Conservation (phyloP, 2,797 vertebrate species). For the Malurus splendens region DNA sequence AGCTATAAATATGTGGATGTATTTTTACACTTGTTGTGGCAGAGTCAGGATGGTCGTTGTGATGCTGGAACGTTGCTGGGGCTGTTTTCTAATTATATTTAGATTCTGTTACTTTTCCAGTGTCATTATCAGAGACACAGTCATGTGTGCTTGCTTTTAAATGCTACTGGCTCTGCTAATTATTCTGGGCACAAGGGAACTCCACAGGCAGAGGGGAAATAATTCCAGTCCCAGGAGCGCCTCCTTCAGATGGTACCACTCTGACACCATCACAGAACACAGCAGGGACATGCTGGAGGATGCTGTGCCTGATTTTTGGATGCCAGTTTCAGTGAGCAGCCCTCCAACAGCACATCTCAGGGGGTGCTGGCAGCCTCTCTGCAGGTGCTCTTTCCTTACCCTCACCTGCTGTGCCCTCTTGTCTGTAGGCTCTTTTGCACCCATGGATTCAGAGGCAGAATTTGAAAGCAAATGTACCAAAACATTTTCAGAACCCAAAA, state of each 20-base stretch:
- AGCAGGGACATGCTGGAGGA: background rate
- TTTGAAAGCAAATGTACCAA: constrained; percentile 1
- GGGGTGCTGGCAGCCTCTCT: background rate
- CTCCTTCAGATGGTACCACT: background rate
- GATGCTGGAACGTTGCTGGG: constrained; percentile 43
- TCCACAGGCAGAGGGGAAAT: background rate
- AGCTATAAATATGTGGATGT: constrained; percentile 62
- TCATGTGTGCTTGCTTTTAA: constrained; percentile 25
- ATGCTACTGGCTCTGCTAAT: background rate
- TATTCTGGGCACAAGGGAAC: constrained; percentile 1
- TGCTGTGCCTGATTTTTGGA: background rate
- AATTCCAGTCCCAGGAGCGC: constrained; percentile 11
- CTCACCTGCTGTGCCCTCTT: background rate
- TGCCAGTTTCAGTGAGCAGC: rapidly evolving
- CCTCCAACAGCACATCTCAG: background rate
- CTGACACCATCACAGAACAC: background rate
- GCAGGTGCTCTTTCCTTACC: background rate
- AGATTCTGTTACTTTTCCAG: constrained; percentile 40
- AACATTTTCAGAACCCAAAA: constrained; percentile 30
- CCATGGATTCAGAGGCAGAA: background rate
- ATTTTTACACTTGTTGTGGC: constrained; percentile 63
- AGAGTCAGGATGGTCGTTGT: constrained; percentile 49
- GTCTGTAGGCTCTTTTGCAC: background rate
- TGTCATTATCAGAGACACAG: constrained; percentile 18
- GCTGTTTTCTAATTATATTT: constrained; percentile 61